Percentiles rank a stretch among this genome's conserved stretches.
phyloP scores from a whole-genome alignment of 2,113 vertebrate species.

The Poecile atricapillus region DNA sequence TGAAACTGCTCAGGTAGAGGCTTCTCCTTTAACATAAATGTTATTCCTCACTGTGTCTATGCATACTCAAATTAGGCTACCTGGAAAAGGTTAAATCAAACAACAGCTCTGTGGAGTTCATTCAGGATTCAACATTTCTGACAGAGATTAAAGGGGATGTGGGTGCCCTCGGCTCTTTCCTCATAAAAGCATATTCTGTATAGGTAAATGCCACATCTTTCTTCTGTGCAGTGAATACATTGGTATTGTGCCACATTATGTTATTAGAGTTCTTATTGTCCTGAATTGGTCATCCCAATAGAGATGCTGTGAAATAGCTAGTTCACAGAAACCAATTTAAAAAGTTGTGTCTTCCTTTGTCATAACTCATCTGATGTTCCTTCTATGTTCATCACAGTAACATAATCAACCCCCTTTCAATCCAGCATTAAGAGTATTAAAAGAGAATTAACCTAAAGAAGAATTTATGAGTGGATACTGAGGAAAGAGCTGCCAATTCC shows the following conservation, averaged over 20 bases:
- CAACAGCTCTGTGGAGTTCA: neutral
- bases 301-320: neutral
- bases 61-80: neutral
- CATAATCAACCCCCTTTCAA: neutral
- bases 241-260: neutral
- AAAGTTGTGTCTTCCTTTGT: neutral
- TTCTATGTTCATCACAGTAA: neutral
- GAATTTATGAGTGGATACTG: neutral
- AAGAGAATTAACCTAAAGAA: neutral
- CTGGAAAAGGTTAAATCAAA: neutral
- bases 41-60: neutral
- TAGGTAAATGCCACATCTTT: neutral
- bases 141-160: neutral
- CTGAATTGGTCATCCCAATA: neutral
- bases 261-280: neutral
- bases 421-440: neutral
- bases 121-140: neutral
- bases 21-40: neutral
- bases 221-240: neutral
- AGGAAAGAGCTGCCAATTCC: neutral
- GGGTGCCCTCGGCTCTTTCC: neutral
- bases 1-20: neutral
- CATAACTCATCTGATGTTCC: neutral
- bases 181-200: neutral
- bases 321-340: neutral